Base-by-base conservation (phyloP, 1,140 invertebrate genomes). In the Mizuhopecten yessoensis region DNA sequence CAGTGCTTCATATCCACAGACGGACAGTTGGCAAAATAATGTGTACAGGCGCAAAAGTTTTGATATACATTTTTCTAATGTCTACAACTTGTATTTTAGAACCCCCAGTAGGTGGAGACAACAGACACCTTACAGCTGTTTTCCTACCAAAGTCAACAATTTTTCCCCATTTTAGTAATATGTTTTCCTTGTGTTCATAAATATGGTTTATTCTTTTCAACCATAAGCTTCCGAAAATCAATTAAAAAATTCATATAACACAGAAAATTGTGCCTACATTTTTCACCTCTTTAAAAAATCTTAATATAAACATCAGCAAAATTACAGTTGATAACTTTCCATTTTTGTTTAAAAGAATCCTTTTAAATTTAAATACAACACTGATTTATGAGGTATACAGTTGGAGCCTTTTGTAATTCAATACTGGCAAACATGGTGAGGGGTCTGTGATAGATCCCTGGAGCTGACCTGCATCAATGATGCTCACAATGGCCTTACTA, bases 1-100 rank as follows among this genome's bases (percentile, higher is more conserved):
- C 17, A 17, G n/a, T 29, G 57, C 57, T 75, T 29, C 57, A 75
- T 29, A 75, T 75, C 57, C n/a, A 75, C 57, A 75, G n/a, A 75
- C 57, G 57, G 57, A 75, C 57, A 75, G 57, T 75, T 75, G 57
- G 57, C 57, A 75, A 75, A 75, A 75, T 75, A 75, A 75, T 75
- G 57, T 75, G 57, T 17, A 17, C 23, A 11, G 42, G 57, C 57
- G 57, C 29, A 5, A n/a, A 29, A 29, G 57, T 75, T 75, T 75
- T 75, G 9, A 75, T 75, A 75, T 75, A 75, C 57, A 75, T 75
- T 75, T n/a, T 75, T 75, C 57, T 75, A 5, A 75, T 75, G 57
- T 29, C 23, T 75, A 75, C 57, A 75, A 29, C 9, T 45, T 75
- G 57, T 75, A 75, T 29, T 29, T 75, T 75, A 13, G 57, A 17